A percentile compares a stretch with the other conserved stretches of the same genome.
Evolutionary conservation across 1,140 invertebrate genomes (phyloP).

Genomic region (Drosophila parabipectinata): DNA sequence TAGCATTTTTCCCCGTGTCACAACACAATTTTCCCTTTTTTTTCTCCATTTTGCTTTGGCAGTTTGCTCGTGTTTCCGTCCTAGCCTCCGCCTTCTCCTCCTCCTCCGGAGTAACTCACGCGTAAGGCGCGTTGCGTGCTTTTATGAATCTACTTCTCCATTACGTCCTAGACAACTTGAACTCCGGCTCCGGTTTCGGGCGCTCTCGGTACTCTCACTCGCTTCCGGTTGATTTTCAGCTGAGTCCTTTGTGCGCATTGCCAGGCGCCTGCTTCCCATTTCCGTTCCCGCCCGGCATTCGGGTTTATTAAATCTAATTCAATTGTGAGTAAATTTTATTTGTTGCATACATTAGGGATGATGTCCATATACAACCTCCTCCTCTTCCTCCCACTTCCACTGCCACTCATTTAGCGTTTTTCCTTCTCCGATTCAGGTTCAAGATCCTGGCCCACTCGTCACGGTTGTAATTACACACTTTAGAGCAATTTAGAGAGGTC

Average conservation of each 20-base stretch:
- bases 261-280: slow-evolving; percentile 10
- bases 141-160: slow-evolving; percentile 75
- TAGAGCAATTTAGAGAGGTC: slow-evolving; percentile 60
- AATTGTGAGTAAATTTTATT: slow-evolving; percentile 73
- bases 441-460: slow-evolving; percentile 19
- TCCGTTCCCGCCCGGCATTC: slow-evolving; percentile 26
- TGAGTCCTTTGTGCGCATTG: slow-evolving; percentile 47
- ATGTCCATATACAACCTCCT: slow-evolving; percentile 32
- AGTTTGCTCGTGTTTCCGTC: slow-evolving; percentile 43
- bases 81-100: not conserved
- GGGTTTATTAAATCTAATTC: slow-evolving; percentile 79
- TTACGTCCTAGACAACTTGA: slow-evolving; percentile 59
- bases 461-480: slow-evolving; percentile 79
- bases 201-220: slow-evolving; percentile 18
- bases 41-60: not conserved
- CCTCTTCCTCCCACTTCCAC: not conserved
- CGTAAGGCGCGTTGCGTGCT: slow-evolving; percentile 65
- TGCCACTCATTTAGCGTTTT: too few species aligned
- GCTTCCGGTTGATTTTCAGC: slow-evolving; percentile 60
- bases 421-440: not conserved
- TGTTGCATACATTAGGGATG: slow-evolving; percentile 68
- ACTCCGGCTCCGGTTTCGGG: slow-evolving; percentile 16
- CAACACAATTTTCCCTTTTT: slow-evolving; percentile 14
- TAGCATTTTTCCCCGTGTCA: slow-evolving; percentile 52
- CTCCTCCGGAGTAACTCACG: slow-evolving; percentile 58